phyloP scores from a whole-genome alignment of 2,113 vertebrate genomes.

The Nothoprocta pentlandii region DNA sequence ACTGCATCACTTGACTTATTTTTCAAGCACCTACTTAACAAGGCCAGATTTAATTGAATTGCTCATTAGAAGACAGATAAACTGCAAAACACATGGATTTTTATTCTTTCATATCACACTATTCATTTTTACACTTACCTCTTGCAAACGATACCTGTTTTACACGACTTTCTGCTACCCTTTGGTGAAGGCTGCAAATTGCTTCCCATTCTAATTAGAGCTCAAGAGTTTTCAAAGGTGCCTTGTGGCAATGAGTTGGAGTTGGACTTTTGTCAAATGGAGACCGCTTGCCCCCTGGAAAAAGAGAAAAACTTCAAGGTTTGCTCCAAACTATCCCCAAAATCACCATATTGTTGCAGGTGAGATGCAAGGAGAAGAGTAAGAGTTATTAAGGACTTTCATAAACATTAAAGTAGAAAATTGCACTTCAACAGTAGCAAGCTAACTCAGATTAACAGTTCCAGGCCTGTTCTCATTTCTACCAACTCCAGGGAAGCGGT shows the following conservation, averaged over 20 bases:
- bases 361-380: neutral
- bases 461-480: neutral
- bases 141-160: constrained; percentile 15
- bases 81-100: constrained; percentile 30
- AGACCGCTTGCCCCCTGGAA: neutral
- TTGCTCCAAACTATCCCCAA: neutral
- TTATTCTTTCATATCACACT: constrained; percentile 25
- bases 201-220: neutral
- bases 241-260: neutral
- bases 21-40: constrained; percentile 56
- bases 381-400: neutral
- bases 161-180: neutral
- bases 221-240: neutral
- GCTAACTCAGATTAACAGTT: neutral
- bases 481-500: neutral
- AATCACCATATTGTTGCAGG: neutral
- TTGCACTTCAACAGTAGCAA: no score
- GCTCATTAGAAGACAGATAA: constrained; percentile 55
- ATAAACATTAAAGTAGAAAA: no score
- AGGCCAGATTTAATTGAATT: constrained; percentile 66
- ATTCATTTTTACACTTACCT: constrained; percentile 30
- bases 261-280: neutral
- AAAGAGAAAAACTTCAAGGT: neutral
- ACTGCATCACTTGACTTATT: constrained; percentile 52
- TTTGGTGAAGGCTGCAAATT: neutral